Evolutionary conservation across 2,113 vertebrate genomes (phyloP), one percentile per base, ranked within the genome.

Genomic region (Heloderma charlesbogerti): DNA sequence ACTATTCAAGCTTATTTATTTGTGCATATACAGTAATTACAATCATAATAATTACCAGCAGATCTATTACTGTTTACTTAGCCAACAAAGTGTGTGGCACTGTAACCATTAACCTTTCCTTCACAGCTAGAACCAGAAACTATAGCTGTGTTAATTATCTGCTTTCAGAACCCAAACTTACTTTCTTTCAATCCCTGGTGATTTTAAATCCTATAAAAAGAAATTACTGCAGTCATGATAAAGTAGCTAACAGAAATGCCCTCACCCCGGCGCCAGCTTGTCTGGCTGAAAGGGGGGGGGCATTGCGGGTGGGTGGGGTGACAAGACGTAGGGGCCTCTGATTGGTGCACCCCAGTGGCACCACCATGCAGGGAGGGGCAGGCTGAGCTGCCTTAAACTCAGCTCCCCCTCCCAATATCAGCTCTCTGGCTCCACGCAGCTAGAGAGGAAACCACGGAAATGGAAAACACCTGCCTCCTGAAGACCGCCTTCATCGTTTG

Each of bases 201-300:
- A 15, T 92, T 34, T 75, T 79, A 89, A 93, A 86, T 82, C 72
- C 1, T 48, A 54, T 0, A 12, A 90, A 94, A 93, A 90, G 31
- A 79, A 74, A 74, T 84, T 84, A 90, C n/a, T 89, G 67, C 10
- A 13, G 69, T 2, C 0, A 69, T 48, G 78, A 85, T 77, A 90
- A 90, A 86, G 63, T 90, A 89, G 72, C 2, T 6, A 27, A 25
- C 45, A 43, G n/a, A n/a, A n/a, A n/a, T n/a, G n/a, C n/a, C n/a
- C n/a, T n/a, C n/a, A n/a, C n/a, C n/a, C n/a, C n/a, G n/a, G n/a
- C n/a, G n/a, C n/a, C n/a, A n/a, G n/a, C n/a, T n/a, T n/a, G n/a
- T n/a, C n/a, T n/a, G n/a, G n/a, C n/a, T n/a, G n/a, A n/a, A n/a
- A n/a, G n/a, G n/a, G n/a, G n/a, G n/a, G n/a, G n/a, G n/a, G n/a